Base-by-base conservation (phyloP, 2,797 vertebrate genomes). In the Alca torda region DNA sequence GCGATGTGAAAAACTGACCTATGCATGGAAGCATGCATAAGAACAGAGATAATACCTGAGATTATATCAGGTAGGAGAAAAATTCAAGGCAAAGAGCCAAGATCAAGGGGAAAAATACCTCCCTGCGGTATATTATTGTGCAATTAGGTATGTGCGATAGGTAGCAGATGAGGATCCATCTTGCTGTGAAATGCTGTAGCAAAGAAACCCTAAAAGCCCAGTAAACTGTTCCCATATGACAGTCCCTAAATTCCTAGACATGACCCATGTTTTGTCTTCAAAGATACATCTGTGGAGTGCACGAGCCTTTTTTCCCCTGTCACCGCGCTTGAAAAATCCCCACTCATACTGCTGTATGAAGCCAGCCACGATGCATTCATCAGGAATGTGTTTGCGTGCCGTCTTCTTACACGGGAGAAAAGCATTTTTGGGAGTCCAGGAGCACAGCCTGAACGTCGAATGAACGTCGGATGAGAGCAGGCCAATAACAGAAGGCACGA, bases 11-110 rank as follows among this genome's bases (percentile, higher is more conserved):
- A 72, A 69, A 28, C 10, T 33, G 65, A 69, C 30, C n/a, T 43
- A 6, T 0, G 0, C 18, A 5, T 6, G 45, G 60, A 64, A 53
- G 10, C 4, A 3, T 19, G 25, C 11, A 4, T 24, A 56, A 56
- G 19, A 75, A 56, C 30, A n/a, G 51, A 60, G 28, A 26, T 69
- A 37, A 69, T 11, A 67, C 46, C 56, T 84, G 31, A 10, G 51
- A 2, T 48, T 65, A 2, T 20, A n/a, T n/a, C 69, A 79, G 35
- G 48, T 53, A 57, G 59, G 61, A 53, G 64, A n/a, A 74, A 64
- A 94, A 77, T 9, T 12, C 15, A 68, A 82, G 67, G 63, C 63
- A 51, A 70, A 61, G 74, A 87, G 81, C 31, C 74, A 92, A 84
- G 39, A 73, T 19, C 39, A 60, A 89, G 69, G 4, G 30, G 53